These are phyloP conservation scores for Muntiacus reevesi DNA, from an alignment of 2,113 vertebrate species.

Conservation along the genomic window DNA sequence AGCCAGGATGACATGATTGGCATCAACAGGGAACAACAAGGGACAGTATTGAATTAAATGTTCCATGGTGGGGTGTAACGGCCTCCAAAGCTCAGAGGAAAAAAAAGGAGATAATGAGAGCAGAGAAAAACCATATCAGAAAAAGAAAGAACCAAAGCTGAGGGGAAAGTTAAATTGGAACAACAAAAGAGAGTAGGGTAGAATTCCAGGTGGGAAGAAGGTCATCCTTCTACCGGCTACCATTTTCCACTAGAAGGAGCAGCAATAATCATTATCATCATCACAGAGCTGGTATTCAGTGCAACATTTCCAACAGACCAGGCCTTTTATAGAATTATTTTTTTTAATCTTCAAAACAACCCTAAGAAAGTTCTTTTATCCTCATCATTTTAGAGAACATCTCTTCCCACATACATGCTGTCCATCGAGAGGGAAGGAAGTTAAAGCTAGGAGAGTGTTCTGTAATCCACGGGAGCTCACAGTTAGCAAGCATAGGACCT, in stretches of 20 bases:
- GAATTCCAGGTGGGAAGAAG: not conserved
- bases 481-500: not conserved
- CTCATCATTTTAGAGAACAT: not conserved
- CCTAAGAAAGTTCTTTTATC: not conserved
- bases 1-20: not conserved
- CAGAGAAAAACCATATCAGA: not conserved
- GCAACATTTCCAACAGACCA: not conserved
- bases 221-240: not conserved
- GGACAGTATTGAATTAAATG: not conserved
- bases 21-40: not conserved
- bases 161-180: not conserved
- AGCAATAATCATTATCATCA: too few relatives aligned
- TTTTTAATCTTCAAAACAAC: not conserved
- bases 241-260: fast-evolving
- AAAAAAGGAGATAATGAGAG: not conserved
- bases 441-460: not conserved
- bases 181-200: not conserved
- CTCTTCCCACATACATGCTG: not conserved
- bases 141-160: not conserved
- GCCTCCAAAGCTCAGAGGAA: not conserved
- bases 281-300: too few relatives aligned
- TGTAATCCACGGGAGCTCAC: not conserved
- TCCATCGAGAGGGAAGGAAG: not conserved
- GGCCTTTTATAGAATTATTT: not conserved
- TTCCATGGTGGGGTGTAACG: not conserved